A percentile compares a stretch with the other conserved stretches of the same genome.
These are phyloP conservation scores for Lytechinus pictus DNA, from an alignment of 35 echinoderm and acorn worm genomes.

Conservation along the genomic window DNA sequence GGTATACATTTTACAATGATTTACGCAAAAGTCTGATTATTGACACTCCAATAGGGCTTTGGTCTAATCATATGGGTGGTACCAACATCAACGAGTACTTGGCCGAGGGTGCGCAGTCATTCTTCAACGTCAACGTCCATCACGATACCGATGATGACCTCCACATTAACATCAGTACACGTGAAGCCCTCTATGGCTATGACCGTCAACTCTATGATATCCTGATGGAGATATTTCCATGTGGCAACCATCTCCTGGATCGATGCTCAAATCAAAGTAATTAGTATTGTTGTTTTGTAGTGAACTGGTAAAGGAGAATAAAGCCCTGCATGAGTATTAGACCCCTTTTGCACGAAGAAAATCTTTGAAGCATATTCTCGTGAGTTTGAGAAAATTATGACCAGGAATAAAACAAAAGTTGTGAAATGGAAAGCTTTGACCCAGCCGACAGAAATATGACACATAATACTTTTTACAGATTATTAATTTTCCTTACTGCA, in stretches of 20 bases:
- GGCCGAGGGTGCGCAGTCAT: slow-evolving; percentile 76
- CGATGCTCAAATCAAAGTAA: slow-evolving; percentile 73
- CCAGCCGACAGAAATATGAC: no score
- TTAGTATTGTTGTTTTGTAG: not conserved
- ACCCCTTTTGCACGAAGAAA: no score
- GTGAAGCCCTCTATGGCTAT: slow-evolving; percentile 55
- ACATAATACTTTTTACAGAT: no score
- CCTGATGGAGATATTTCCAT: slow-evolving; percentile 69
- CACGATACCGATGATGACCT: slow-evolving; percentile 23
- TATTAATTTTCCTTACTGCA: no score
- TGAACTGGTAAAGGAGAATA: no score
- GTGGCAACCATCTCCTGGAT: slow-evolving; percentile 59
- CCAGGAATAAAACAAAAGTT: no score
- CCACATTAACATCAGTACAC: slow-evolving; percentile 68
- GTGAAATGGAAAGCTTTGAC: no score
- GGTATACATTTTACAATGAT: no score
- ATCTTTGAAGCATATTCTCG: no score
- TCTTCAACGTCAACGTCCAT: slow-evolving; percentile 64
- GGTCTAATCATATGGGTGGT: slow-evolving; percentile 48
- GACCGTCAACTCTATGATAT: slow-evolving; percentile 61
- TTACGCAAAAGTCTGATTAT: no score
- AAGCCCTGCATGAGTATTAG: no score
- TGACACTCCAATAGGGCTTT: not conserved
- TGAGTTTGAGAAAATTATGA: no score
- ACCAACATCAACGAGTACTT: slow-evolving; percentile 58